Conservation (phyloP, 2,888 invertebrate genomes). For the Byasa hedistus region DNA sequence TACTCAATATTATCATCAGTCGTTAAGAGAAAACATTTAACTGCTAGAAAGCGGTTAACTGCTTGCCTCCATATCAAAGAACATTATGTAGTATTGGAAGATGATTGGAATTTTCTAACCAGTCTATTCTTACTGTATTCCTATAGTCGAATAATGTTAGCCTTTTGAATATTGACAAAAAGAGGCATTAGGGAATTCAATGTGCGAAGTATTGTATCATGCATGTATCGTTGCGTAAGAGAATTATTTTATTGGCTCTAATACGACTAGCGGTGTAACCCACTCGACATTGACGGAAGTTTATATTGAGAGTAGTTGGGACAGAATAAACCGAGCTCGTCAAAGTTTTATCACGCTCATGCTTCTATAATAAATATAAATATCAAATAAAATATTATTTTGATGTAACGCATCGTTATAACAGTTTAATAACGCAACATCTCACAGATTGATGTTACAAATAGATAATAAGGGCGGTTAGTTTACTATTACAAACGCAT, state of each 20-base stretch:
- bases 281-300: constrained; percentile 57
- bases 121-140: too few species aligned
- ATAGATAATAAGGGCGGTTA: constrained; percentile 9
- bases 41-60: too few species aligned
- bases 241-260: constrained; percentile 28
- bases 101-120: not conserved
- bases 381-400: constrained; percentile 33
- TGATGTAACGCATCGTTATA: constrained; percentile 9
- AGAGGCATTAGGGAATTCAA: not conserved
- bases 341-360: constrained; percentile 55
- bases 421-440: constrained; percentile 4
- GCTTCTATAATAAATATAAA: constrained; percentile 36
- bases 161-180: not conserved
- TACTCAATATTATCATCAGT: too few species aligned
- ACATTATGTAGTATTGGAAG: not conserved
- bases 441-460: not conserved
- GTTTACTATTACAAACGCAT: not conserved
- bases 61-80: not conserved
- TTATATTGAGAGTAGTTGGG: constrained; percentile 60
- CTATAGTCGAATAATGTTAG: too few species aligned
- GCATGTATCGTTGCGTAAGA: not conserved
- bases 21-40: too few species aligned
- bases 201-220: not conserved
- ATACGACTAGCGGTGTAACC: constrained; percentile 31
- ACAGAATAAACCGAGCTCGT: constrained; percentile 64